Base-by-base conservation (phyloP, 2,888 invertebrate species). In the Sinopyrophorus schimmeli region DNA sequence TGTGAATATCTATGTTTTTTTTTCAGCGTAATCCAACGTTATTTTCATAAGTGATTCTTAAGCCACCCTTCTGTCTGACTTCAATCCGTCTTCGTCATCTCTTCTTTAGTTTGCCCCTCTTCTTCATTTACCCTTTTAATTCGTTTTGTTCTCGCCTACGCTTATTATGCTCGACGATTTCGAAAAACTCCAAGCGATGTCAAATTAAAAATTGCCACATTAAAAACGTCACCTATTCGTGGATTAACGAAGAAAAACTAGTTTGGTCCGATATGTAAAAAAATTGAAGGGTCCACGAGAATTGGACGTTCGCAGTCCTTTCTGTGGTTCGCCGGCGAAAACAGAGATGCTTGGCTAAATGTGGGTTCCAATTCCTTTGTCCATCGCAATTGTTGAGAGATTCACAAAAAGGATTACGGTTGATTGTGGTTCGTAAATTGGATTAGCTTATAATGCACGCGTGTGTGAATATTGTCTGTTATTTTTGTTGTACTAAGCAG, bases 401-500 rank as follows among this genome's bases (percentile, higher is more conserved):
- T 44, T 49, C 43, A 15, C 49, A 43, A 49, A 49, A 43, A 49
- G 43, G 39, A 49, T 49, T 49, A 49, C 43, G 17, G 49, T 28
- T 49, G 49, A 49, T 49, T 49, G 49, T 39, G 49, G 49, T 39
- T 49, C 39, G 49, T 39, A 49, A 49, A 49, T 49, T 49, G 49
- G 49, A 49, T 49, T 49, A 49, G 18, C 39, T 28, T 39, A 32
- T 49, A 49, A 49, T 44, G 47, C 4, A 10, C 7, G n/a, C 40
- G 47, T 46, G 42, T 37, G 37, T 34, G 49, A 49, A 49, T 30
- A 35, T 24, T 34, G 43, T 27, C 27, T 31, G 37, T 44, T 43
- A 44, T 49, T 49, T 34, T 49, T 38, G 6, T 44, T 42, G 43
- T 43, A 43, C 28, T 37, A 41, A 23, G 30, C 31, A 30, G 42